Conservation (phyloP, 2,888 invertebrate species). For the Eretmocerus hayati region DNA sequence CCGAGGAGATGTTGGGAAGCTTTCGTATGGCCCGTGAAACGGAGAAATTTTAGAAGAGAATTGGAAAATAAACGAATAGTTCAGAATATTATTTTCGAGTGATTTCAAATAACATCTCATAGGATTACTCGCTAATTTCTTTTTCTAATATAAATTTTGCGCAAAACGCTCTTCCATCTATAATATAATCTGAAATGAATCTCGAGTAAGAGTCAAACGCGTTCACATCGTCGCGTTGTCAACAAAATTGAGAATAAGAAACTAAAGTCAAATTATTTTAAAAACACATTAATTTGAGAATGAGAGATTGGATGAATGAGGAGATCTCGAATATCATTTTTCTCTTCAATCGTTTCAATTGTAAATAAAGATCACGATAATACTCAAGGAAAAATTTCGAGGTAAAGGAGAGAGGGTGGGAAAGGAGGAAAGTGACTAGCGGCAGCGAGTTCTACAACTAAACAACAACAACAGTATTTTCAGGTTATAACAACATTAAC, state of each 20-base stretch:
- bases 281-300: constrained; percentile 13
- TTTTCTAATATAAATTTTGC: constrained; percentile 12
- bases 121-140: constrained; percentile 14
- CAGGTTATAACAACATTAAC: constrained; percentile 48
- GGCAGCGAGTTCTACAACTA: constrained; percentile 49
- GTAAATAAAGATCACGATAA: constrained; percentile 1
- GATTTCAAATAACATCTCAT: no score
- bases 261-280: constrained; percentile 20
- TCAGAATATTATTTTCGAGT: no score
- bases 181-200: constrained; percentile 6
- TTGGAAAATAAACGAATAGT: constrained; percentile 17
- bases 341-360: neutral
- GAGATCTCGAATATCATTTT: constrained; percentile 11
- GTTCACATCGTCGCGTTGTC: constrained; percentile 22
- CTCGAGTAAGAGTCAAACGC: constrained; percentile 17
- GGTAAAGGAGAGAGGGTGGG: constrained; percentile 1
- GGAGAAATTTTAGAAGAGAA: constrained; percentile 16
- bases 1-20: constrained; percentile 19
- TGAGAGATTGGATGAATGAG: constrained; percentile 12
- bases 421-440: constrained; percentile 42
- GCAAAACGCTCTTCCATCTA: constrained; percentile 8
- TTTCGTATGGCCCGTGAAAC: constrained; percentile 15
- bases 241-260: constrained; percentile 20
- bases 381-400: constrained; percentile 1
- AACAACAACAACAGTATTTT: constrained; percentile 49